These are phyloP conservation scores for Craterocephalus amniculus DNA, from an alignment of 2,797 vertebrate genomes.

Conservation along the genomic window DNA sequence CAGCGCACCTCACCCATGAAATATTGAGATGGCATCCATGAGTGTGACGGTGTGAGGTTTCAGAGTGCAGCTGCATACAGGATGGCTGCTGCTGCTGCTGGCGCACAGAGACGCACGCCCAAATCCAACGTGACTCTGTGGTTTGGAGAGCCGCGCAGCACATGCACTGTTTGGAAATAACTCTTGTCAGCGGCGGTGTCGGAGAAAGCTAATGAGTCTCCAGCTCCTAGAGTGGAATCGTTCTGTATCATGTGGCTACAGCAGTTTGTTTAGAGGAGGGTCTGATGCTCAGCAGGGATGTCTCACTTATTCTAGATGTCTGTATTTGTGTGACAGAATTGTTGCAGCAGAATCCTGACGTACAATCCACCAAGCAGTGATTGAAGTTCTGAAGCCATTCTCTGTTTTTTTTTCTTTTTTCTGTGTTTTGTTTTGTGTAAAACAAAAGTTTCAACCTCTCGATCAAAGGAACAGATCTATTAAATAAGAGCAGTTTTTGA, in stretches of 20 bases:
- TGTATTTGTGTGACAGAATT: slow-evolving; percentile 2
- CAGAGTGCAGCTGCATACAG: slow-evolving; percentile 42
- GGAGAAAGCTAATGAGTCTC: slow-evolving; percentile 60
- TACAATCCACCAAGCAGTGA: neutral
- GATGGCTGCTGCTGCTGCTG: slow-evolving; percentile 37
- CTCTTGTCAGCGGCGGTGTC: slow-evolving; percentile 57
- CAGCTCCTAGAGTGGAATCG: slow-evolving; percentile 35
- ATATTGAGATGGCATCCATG: slow-evolving; percentile 66
- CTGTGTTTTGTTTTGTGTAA: neutral
- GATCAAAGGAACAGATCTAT: neutral
- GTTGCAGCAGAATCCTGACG: neutral
- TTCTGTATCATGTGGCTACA: slow-evolving; percentile 39
- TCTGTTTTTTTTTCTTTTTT: neutral
- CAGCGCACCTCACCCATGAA: slow-evolving; percentile 61
- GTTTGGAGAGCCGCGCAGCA: slow-evolving; percentile 17
- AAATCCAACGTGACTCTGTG: slow-evolving; percentile 37
- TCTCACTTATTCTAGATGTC: neutral
- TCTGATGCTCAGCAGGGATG: slow-evolving; percentile 11
- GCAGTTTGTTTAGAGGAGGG: slow-evolving; percentile 31
- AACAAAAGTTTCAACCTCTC: neutral
- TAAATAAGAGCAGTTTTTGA: neutral
- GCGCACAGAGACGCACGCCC: slow-evolving; percentile 8
- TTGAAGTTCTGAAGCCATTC: neutral
- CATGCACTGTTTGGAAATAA: slow-evolving; percentile 53
- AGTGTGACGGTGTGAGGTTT: slow-evolving; percentile 58